A percentile compares a stretch with the other conserved stretches of the same genome.
These are phyloP conservation scores for Anastatus disparis DNA, from an alignment of 1,140 invertebrate species.

Conservation along the genomic window DNA sequence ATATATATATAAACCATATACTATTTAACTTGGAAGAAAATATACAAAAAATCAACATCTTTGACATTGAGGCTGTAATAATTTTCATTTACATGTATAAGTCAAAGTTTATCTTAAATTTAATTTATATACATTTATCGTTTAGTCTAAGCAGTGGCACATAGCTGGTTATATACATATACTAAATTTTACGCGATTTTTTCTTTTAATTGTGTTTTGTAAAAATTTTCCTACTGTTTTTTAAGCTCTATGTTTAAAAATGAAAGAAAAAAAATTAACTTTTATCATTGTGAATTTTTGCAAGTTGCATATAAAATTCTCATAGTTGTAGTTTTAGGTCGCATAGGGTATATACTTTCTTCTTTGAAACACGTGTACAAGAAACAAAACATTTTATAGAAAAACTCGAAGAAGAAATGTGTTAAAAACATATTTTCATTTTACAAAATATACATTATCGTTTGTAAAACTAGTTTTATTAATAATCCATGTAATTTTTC, in stretches of 20 bases:
- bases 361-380: slow-evolving; percentile 1
- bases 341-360: slow-evolving; percentile 30
- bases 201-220: slow-evolving; percentile 8
- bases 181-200: slow-evolving; percentile 7
- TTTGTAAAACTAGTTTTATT: not conserved
- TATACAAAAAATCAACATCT: slow-evolving; percentile 28
- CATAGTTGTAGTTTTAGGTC: slow-evolving; percentile 1
- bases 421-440: not conserved
- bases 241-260: not conserved
- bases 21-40: slow-evolving; percentile 14
- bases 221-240: slow-evolving; percentile 15
- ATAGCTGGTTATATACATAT: slow-evolving; percentile 38
- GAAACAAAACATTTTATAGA: not conserved
- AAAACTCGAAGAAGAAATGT: not conserved
- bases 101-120: slow-evolving; percentile 17
- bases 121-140: slow-evolving; percentile 36
- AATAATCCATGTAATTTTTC: not conserved
- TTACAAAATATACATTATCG: not conserved
- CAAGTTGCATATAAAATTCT: slow-evolving; percentile 29
- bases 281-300: not conserved
- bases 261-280: slow-evolving; percentile 2
- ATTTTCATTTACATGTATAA: slow-evolving; percentile 22
- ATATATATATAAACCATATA: slow-evolving; percentile 16
- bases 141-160: slow-evolving; percentile 39
- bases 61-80: slow-evolving; percentile 12